Base-by-base conservation (phyloP, 2,797 vertebrate genomes). In the Anas georgica region DNA sequence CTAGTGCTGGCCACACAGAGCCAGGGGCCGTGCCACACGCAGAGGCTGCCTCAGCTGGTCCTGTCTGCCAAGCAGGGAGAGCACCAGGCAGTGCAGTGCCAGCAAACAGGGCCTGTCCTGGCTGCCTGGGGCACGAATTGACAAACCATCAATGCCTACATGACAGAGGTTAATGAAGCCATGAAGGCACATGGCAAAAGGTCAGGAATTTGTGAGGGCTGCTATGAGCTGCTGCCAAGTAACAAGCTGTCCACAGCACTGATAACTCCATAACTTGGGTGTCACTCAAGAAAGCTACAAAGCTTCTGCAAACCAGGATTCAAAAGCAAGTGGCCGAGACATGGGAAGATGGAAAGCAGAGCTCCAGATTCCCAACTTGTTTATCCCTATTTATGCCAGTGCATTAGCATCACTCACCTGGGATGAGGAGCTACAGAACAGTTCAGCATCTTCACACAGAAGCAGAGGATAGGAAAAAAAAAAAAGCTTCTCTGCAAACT, bases 141-240 rank as follows among this genome's bases (percentile, higher is more conserved):
- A 96, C 55, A 93, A 94, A 85, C 43, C 77, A 95, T 79, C 93
- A 91, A 82, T 88, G 68, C 37, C 59, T 69, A 22, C 55, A 46
- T 9, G 85, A 94, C 76, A 96, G 94, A 96, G 77, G 89, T 93
- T 95, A 95, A 95, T 86, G 74, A 93, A 93, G 85, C 79, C 90
- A 95, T 15, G 15, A 37, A 94, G 72, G 89, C 55, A 83, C 26
- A 76, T 0, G 0, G 79, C 83, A 85, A 88, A 93, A 93, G 73
- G 60, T 88, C 67, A 75, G 43, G 43, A 88, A 81, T 93, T 83
- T 67, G 58, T 62, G 86, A 54, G 4, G 43, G 35, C 48, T 78
- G 76, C 60, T 93, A 80, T 20, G 6, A 95, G 91, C 41, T 78
- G 59, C 88, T 88, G 76, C 72, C 93, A 91, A 91, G 81, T 35